Evolutionary conservation across 2,888 invertebrate species (phyloP).

Genomic region (Polyploca ridens): DNA sequence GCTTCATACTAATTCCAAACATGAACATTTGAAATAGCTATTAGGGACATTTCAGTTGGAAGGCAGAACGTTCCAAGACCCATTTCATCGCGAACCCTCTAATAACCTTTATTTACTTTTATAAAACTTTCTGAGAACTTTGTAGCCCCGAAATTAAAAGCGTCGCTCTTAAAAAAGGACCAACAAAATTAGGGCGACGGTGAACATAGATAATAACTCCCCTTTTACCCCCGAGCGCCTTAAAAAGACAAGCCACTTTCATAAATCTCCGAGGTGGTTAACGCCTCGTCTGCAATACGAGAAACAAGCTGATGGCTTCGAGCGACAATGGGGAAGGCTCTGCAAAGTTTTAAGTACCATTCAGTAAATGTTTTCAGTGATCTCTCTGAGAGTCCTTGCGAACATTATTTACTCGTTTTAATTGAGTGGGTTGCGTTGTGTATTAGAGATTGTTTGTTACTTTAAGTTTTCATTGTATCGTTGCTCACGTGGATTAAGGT

Average conservation of each 20-base stretch:
- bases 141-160: constrained; percentile 54
- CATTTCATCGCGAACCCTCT: constrained; percentile 38
- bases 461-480: constrained; percentile 16
- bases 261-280: constrained; percentile 74
- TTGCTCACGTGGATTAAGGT: neutral
- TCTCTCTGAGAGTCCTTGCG: constrained; percentile 60
- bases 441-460: constrained; percentile 33
- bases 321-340: constrained; percentile 60
- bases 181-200: constrained; percentile 60
- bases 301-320: constrained; percentile 64
- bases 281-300: constrained; percentile 69
- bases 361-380: constrained; percentile 67
- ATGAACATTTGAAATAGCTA: constrained; percentile 47
- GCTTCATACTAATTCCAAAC: constrained; percentile 39
- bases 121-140: constrained; percentile 48
- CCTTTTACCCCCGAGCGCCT: constrained; percentile 60
- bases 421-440: constrained; percentile 45
- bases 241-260: constrained; percentile 71
- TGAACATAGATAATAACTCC: constrained; percentile 69
- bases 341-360: constrained; percentile 71
- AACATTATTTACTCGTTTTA: constrained; percentile 61
- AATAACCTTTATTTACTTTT: constrained; percentile 53
- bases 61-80: constrained; percentile 31
- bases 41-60: constrained; percentile 38
- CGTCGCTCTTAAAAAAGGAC: constrained; percentile 51